phyloP scores from a whole-genome alignment of 2,888 invertebrate species.

The Amblyjoppa fuscipennis region DNA sequence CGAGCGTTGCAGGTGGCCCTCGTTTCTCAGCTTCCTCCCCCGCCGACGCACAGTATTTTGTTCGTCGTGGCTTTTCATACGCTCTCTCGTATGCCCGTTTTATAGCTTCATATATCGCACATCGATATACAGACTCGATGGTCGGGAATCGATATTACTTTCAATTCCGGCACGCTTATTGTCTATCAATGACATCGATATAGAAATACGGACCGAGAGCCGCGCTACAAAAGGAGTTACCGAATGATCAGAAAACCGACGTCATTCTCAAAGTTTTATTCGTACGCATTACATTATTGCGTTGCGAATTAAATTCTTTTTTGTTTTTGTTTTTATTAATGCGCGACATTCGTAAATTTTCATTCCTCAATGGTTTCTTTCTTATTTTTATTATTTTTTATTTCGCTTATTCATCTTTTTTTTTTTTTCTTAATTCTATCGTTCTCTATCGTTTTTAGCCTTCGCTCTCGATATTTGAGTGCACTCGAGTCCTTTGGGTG shows the following conservation, averaged over 20 bases:
- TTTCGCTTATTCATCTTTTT: too few relatives aligned
- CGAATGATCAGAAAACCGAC: not conserved
- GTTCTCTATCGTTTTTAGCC: too few relatives aligned
- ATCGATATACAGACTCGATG: constrained; percentile 7
- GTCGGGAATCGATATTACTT: constrained; percentile 50
- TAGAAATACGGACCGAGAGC: not conserved
- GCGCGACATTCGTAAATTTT: too few relatives aligned
- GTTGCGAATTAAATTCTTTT: not conserved
- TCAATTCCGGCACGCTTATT: constrained; percentile 17
- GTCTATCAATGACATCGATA: not conserved
- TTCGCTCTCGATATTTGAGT: too few relatives aligned
- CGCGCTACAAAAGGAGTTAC: not conserved
- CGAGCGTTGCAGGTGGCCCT: constrained; percentile 41
- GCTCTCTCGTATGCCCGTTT: constrained; percentile 24
- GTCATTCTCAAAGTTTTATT: not conserved
- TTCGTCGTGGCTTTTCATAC: constrained; percentile 56
- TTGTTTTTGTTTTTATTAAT: too few relatives aligned
- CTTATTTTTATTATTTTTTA: too few relatives aligned
- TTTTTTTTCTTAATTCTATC: too few relatives aligned
- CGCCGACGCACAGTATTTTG: constrained; percentile 35
- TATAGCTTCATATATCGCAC: constrained; percentile 21
- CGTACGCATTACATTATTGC: not conserved
- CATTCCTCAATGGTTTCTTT: too few relatives aligned
- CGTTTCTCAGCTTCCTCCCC: constrained; percentile 40
- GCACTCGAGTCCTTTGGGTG: too few relatives aligned